Evolutionary conservation across 2,113 vertebrate species (phyloP), one percentile per base, ranked within the genome.

Genomic region (Epinephelus lanceolatus): DNA sequence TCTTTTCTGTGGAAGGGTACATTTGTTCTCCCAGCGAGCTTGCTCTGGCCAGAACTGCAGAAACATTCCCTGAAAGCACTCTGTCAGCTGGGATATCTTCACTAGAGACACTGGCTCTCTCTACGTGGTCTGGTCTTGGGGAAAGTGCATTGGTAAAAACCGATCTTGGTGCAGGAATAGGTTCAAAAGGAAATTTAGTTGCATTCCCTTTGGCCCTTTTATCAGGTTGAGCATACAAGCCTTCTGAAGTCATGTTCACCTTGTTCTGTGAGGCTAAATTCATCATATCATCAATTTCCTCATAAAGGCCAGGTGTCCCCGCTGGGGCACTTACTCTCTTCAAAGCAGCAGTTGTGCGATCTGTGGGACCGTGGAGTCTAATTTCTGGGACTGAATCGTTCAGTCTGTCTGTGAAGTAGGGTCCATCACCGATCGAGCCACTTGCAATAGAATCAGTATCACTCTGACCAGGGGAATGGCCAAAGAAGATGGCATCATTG

Each of bases 401-500:
- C 3, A 51, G 55, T 27, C 57, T 90, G 2, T 93, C 89, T 3
- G 79, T 14, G 4, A 45, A 79, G 61, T 37, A 25, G 2, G 55
- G 59, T 12, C 53, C 91, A 5, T 90, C 75, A 0, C 0, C 37
- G 19, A 66, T 47, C 0, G 86, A 86, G 57, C 76, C 70, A 25
- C 88, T 94, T 6, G 63, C 69, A 9, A 77, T 3, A 3, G 93
- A 92, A 75, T 92, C 92, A 2, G 56, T 63, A 63, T 92, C 89
- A 25, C 90, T 88, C 33, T 23, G 12, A 40, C 40, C 51, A 6
- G 74, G 67, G n/a, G 83, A 77, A 8, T 33, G 12, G 18, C 62
- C 79, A 59, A 86, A 82, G 59, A 15, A 85, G 56, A 70, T 19
- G 27, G 9, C 5, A 11, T 91, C 84, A 1, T 62, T 27, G 6